phyloP scores from a whole-genome alignment of 2,113 vertebrate species.

The Aleadryas rufinucha region DNA sequence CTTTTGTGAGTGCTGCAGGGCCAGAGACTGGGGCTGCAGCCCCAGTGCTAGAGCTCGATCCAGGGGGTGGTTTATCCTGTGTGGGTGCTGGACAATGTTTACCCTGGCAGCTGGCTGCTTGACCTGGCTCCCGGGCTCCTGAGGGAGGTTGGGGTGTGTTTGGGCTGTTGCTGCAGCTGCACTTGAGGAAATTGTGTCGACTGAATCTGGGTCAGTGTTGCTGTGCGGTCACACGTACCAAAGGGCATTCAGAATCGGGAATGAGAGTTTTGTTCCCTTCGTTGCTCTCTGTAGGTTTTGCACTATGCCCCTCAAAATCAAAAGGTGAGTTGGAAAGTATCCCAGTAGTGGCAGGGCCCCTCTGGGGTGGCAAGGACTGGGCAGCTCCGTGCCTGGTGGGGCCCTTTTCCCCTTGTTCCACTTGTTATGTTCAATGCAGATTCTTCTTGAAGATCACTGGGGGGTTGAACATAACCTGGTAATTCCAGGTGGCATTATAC shows the following conservation, averaged over 20 bases:
- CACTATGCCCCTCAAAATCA: background rate
- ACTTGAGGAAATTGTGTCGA: background rate
- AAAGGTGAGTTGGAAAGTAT: background rate
- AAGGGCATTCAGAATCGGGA: background rate
- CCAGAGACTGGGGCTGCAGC: background rate
- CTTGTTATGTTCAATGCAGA: background rate
- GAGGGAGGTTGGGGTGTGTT: background rate
- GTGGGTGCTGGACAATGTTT: background rate
- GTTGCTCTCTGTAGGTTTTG: background rate
- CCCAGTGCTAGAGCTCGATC: accelerated
- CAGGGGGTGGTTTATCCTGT: background rate
- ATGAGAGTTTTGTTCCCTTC: background rate
- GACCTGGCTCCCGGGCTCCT: background rate
- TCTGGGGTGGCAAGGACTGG: accelerated
- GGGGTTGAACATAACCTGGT: background rate
- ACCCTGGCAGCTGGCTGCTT: background rate
- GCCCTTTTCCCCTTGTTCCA: background rate
- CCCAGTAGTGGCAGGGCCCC: background rate
- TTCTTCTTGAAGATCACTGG: background rate
- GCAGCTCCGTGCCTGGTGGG: background rate
- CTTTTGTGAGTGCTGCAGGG: background rate
- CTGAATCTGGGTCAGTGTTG: background rate
- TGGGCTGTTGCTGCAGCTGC: background rate
- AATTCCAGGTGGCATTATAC: background rate
- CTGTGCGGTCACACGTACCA: background rate